Evolutionary conservation across 2,888 invertebrate species (phyloP).

Genomic region (Dynastes grantii): DNA sequence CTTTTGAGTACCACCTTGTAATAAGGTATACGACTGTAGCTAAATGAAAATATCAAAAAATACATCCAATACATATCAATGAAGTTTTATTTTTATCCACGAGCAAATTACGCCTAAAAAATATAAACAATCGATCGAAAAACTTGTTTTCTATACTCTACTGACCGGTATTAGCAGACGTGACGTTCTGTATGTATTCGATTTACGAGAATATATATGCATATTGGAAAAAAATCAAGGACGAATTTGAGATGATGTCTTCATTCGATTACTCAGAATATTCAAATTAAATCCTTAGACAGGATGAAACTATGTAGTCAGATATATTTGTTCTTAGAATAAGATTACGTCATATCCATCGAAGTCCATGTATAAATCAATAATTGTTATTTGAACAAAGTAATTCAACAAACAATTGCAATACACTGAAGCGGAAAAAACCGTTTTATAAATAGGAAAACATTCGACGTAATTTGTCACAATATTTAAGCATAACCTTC

Average conservation of each 20-base stretch:
- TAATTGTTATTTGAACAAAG: constrained; percentile 3
- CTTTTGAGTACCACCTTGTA: too few species aligned
- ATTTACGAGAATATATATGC: neutral
- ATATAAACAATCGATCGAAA: constrained; percentile 2
- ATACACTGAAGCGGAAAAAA: too few species aligned
- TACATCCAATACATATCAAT: neutral
- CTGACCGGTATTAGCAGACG: too few species aligned
- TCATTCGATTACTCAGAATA: neutral
- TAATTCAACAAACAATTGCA: neutral
- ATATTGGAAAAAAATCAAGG: constrained; percentile 4
- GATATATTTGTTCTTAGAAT: neutral
- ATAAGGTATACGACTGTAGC: too few species aligned
- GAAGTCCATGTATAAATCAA: neutral
- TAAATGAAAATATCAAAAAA: too few species aligned
- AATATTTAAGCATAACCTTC: neutral
- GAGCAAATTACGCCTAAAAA: neutral
- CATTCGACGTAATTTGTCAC: neutral
- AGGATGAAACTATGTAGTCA: neutral
- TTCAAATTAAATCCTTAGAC: neutral
- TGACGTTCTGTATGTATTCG: too few species aligned
- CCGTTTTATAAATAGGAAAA: too few species aligned
- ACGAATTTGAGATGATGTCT: neutral
- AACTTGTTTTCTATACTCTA: neutral
- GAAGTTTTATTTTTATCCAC: constrained; percentile 12
- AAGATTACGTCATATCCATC: neutral